Base-by-base conservation (phyloP, 2,888 invertebrate genomes). In the Sepioteuthis lessoniana region DNA sequence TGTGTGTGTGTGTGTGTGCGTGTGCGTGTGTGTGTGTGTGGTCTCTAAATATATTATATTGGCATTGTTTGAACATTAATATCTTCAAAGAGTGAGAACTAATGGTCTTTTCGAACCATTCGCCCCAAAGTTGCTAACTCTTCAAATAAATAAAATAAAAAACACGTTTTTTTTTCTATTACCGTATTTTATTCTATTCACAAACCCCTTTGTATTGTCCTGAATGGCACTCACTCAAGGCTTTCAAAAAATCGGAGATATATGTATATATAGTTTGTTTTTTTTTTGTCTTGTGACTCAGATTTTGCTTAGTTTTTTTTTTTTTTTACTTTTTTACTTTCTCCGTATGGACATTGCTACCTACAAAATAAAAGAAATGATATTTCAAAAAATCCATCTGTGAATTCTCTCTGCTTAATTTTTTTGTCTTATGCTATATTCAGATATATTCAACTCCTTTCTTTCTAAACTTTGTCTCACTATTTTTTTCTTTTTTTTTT, bases 11-110 rank as follows among this genome's bases (percentile, higher is more conserved):
- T 76, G n/a, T 76, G n/a, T n/a, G n/a, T 76, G n/a, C n/a, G 8
- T n/a, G n/a, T 76, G 8, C n/a, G n/a, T n/a, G 3, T 13, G n/a
- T 76, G 8, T 76, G n/a, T 76, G 10, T 76, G n/a, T 28, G n/a
- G 8, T 28, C 3, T 60, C 0, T 28, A 76, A n/a, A n/a, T 76
- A 76, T 76, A n/a, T n/a, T 19, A 76, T 35, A 35, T 76, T 76
- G 76, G n/a, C 76, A 76, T 76, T 76, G n/a, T 76, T 76, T 76
- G 76, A 76, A 76, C n/a, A 76, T 76, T 76, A 76, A 76, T 35
- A 76, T n/a, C 76, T 35, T 76, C n/a, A 76, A 76, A 60, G 25
- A 76, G 76, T 1, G 1, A n/a, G 76, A 76, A 35, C 76, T 76
- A 76, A 76, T 76, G 76, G n/a, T 76, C 76, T 76, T 76, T 76